A percentile compares a stretch with the other conserved stretches of the same genome.
phyloP scores from a whole-genome alignment of 1,140 invertebrate species.

The Habropoda laboriosa region DNA sequence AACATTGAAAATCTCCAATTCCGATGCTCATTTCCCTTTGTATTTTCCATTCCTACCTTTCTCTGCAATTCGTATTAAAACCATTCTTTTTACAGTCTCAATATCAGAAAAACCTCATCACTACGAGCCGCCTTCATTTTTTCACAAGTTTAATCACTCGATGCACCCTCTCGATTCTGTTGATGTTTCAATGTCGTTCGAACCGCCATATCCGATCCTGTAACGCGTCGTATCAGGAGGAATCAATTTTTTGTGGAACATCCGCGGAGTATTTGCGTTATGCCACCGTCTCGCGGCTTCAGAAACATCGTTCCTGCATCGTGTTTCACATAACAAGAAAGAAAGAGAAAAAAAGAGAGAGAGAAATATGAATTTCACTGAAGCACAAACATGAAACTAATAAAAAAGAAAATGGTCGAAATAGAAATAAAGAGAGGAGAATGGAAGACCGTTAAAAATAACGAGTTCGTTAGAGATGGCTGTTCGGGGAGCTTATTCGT shows the following conservation, averaged over 20 bases:
- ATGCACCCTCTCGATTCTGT: too few relatives aligned
- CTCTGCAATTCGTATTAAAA: too few relatives aligned
- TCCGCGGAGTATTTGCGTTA: not conserved
- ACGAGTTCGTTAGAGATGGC: constrained; percentile 51
- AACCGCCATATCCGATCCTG: not conserved
- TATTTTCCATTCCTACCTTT: too few relatives aligned
- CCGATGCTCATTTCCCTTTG: too few relatives aligned
- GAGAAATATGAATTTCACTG: not conserved
- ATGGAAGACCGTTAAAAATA: constrained; percentile 42
- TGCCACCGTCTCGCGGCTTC: not conserved
- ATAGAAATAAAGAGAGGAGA: not conserved
- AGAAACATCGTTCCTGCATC: too few relatives aligned
- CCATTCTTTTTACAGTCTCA: too few relatives aligned
- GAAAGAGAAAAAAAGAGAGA: not conserved
- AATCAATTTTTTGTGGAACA: not conserved
- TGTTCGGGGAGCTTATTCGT: constrained; percentile 32
- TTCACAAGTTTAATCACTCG: too few relatives aligned
- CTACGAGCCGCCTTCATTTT: too few relatives aligned
- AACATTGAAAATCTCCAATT: too few relatives aligned
- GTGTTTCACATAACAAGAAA: not conserved
- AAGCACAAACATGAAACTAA: not conserved
- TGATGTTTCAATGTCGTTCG: too few relatives aligned
- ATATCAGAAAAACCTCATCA: too few relatives aligned
- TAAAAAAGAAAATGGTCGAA: constrained; percentile 9
- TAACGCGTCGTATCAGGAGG: not conserved